Evolutionary conservation across 1,140 invertebrate species (phyloP), one percentile per base, ranked within the genome.

Genomic region (Sycophila sp.): DNA sequence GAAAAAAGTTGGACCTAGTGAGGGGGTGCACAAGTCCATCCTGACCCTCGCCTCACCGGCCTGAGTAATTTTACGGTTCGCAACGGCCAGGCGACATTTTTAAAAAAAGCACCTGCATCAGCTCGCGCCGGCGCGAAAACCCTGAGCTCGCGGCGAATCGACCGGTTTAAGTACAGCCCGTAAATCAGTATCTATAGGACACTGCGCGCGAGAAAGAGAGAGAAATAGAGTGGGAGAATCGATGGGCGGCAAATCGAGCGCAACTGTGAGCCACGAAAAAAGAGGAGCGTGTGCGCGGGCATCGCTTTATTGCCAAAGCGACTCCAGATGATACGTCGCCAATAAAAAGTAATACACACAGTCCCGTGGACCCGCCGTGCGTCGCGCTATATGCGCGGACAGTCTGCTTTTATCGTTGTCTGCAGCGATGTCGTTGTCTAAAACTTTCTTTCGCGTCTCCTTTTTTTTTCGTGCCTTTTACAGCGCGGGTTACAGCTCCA

Each of bases 21-120:
- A 47, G 42, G 19, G 19, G 17, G 19, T 19, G 38, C 19, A 24
- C 17, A n/a, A n/a, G n/a, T n/a, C n/a, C n/a, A 49, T 34, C 19
- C 28, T 2, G 22, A 42, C 28, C 5, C 42, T 26, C 34, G 32
- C 32, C 4, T 49, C 17, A 22, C 28, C 13, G 15, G 0, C 10
- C 6, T 58, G 65, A 56, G 34, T 36, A 59, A 49, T 59, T 68
- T 68, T 58, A 59, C 34, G 40, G 30, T 36, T 47, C 53, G 28
- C 49, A 56, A 28, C 42, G 24, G 38, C 13, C n/a, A n/a, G 26
- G n/a, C 15, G 4, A 45, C 36, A 24, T 68, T 68, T 68, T 49
- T 36, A 59, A 10, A 40, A 45, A 68, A 68, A 68, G 64, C 53
- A 45, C 36, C 51, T 58, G 30, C 17, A 68, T 68, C 65, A 59